A percentile compares a stretch with the other conserved stretches of the same genome.
These are phyloP conservation scores for Solea senegalensis DNA, from an alignment of 2,113 vertebrate genomes.

Conservation along the genomic window DNA sequence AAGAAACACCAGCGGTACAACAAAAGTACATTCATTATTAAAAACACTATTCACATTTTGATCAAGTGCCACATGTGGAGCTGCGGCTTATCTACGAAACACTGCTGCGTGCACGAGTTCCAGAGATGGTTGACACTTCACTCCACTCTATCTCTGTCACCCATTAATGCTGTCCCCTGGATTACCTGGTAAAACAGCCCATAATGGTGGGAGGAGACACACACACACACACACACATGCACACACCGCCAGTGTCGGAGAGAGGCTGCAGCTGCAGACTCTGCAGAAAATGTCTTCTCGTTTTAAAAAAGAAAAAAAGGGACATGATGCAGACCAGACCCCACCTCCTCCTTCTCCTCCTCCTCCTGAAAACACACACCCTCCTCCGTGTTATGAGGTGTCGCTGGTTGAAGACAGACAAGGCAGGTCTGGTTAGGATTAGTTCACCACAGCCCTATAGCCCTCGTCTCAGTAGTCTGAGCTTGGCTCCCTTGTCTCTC, in stretches of 20 bases:
- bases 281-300: slow-evolving; percentile 40
- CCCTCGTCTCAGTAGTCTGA: slow-evolving; percentile 33
- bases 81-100: slow-evolving; percentile 1
- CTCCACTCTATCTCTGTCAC: slow-evolving; percentile 58
- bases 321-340: slow-evolving; percentile 64
- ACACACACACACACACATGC: slow-evolving; percentile 16
- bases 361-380: slow-evolving; percentile 31
- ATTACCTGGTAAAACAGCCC: slow-evolving; percentile 65
- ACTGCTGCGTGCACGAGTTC: not conserved
- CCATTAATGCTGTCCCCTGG: slow-evolving; percentile 45
- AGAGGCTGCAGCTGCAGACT: slow-evolving; percentile 61
- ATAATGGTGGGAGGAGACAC: slow-evolving; percentile 58
- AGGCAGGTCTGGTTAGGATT: slow-evolving; percentile 73
- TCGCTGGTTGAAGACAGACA: slow-evolving; percentile 76
- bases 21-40: not conserved
- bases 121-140: slow-evolving; percentile 44
- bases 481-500: slow-evolving; percentile 20
- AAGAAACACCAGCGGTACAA: not conserved
- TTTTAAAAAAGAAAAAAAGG: slow-evolving; percentile 7
- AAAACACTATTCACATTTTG: not conserved
- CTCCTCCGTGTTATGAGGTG: slow-evolving; percentile 73
- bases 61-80: not conserved
- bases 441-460: slow-evolving; percentile 45
- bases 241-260: slow-evolving; percentile 13
- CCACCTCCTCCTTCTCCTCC: slow-evolving; percentile 35